Conservation (phyloP, 2,113 vertebrate species). For the Sterrhoptilus dennistouni region DNA sequence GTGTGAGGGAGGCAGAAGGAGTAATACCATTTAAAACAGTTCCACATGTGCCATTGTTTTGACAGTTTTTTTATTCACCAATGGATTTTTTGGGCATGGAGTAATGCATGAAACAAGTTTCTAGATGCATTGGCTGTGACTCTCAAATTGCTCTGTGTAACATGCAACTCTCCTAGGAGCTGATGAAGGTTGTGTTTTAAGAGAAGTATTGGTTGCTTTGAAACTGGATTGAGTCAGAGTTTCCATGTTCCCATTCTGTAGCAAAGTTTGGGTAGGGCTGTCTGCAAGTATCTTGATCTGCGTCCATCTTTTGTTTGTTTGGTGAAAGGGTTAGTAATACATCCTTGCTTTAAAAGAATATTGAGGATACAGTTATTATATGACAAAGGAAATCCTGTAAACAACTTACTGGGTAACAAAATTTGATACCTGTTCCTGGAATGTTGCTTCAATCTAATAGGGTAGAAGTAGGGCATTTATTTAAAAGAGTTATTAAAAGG, state of each 20-base stretch:
- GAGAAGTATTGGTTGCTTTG: not conserved
- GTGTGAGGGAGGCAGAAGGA: not conserved
- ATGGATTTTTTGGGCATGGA: not conserved
- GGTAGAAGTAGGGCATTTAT: not conserved
- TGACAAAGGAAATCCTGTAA: not conserved
- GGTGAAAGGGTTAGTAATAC: not conserved
- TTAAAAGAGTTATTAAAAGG: not conserved
- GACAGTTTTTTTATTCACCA: not conserved
- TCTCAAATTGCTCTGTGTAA: not conserved
- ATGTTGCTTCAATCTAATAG: not conserved
- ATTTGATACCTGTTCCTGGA: not conserved
- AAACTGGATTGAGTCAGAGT: not conserved
- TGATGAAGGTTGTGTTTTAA: not conserved
- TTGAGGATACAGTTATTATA: not conserved
- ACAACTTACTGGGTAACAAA: not conserved
- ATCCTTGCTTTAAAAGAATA: not conserved
- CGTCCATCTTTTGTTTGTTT: not conserved
- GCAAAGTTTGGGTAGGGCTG: not conserved
- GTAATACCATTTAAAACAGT: not conserved
- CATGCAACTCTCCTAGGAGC: not conserved
- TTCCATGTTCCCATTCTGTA: fast-evolving
- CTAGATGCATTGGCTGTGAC: not conserved
- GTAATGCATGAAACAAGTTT: not conserved
- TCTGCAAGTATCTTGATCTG: not conserved
- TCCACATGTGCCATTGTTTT: not conserved